These are phyloP conservation scores for Chromis chromis DNA, from an alignment of 2,797 vertebrate genomes.

Conservation along the genomic window DNA sequence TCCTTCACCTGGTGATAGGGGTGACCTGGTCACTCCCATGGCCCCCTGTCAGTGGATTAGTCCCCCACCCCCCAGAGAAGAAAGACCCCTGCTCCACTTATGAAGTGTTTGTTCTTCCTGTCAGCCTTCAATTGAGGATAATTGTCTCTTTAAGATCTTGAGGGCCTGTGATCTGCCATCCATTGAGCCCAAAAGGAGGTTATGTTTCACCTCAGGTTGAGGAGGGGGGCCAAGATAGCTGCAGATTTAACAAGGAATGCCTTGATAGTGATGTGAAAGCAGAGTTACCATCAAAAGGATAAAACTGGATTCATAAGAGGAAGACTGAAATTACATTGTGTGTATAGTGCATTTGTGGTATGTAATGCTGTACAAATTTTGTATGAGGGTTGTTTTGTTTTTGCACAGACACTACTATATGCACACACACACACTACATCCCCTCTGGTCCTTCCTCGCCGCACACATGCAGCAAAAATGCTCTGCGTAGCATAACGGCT, in stretches of 20 bases:
- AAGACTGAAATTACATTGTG: neutral
- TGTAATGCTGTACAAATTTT: neutral
- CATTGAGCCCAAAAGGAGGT: constrained; percentile 80
- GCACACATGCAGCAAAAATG: constrained; percentile 6
- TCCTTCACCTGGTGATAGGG: constrained; percentile 60
- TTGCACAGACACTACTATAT: neutral
- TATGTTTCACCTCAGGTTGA: constrained; percentile 72
- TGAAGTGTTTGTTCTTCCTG: constrained; percentile 85
- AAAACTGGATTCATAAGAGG: constrained; percentile 35
- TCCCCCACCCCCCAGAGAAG: constrained; percentile 58
- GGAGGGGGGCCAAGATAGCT: constrained; percentile 10
- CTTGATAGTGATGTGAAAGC: constrained; percentile 63
- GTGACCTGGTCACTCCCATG: constrained; percentile 74
- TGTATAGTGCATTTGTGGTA: neutral
- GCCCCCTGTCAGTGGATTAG: constrained; percentile 65
- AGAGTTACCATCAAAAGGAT: constrained; percentile 53
- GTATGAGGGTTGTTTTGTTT: neutral
- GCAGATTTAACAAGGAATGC: constrained; percentile 53
- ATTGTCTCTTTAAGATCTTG: constrained; percentile 86
- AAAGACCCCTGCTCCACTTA: constrained; percentile 78
- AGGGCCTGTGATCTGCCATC: constrained; percentile 86
- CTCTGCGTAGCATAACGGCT: constrained; percentile 24
- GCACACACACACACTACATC: neutral
- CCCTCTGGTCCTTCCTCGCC: constrained; percentile 3
- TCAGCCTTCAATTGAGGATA: constrained; percentile 87